These are phyloP conservation scores for Lagodon rhomboides DNA, from an alignment of 2,797 vertebrate species.

Conservation along the genomic window DNA sequence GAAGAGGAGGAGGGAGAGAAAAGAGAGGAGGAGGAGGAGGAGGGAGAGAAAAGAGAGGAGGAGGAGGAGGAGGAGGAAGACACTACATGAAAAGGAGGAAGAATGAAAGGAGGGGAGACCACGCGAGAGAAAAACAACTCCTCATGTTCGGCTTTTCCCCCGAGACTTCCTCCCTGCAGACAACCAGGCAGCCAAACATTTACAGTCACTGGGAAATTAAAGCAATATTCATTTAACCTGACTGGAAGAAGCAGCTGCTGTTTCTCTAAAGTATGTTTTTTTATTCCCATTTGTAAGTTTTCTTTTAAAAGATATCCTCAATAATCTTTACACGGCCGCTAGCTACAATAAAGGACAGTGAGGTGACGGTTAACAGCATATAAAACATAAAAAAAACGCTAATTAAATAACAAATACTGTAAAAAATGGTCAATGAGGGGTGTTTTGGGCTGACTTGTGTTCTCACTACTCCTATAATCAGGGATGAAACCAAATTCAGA, in stretches of 20 bases:
- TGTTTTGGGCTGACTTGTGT: not conserved
- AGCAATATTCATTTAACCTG: not conserved
- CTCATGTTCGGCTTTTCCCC: constrained; percentile 1
- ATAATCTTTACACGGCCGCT: not conserved
- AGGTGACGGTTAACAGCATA: not conserved
- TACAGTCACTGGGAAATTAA: not conserved
- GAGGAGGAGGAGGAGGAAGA: not conserved
- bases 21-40: not conserved
- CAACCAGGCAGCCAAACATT: not conserved
- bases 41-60: not conserved
- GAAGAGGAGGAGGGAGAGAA: not conserved
- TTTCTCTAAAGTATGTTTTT: not conserved
- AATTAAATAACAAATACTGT: not conserved
- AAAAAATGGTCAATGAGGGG: not conserved
- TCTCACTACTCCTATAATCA: not conserved
- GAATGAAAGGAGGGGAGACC: not conserved
- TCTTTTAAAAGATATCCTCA: not conserved
- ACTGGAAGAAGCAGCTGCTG: not conserved
- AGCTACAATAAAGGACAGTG: not conserved
- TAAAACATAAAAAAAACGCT: too few species aligned
- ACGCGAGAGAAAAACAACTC: constrained; percentile 13
- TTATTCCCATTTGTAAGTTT: not conserved
- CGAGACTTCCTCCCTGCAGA: constrained; percentile 16
- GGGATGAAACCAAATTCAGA: too few species aligned
- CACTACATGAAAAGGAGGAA: not conserved